Conservation (phyloP, 2,113 vertebrate species). For the Nibea coibor region DNA sequence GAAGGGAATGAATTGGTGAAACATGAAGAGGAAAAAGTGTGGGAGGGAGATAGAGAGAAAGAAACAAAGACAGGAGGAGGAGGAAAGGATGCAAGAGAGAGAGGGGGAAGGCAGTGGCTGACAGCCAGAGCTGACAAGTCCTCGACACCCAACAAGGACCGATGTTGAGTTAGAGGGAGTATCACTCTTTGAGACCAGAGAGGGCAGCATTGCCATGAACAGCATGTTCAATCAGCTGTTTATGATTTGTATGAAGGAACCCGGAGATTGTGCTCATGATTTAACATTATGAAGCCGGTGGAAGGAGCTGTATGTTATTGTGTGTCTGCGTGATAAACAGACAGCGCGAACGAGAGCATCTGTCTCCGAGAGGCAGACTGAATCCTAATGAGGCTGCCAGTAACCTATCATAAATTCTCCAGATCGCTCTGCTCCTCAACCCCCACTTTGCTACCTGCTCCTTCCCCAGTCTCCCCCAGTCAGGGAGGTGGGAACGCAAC, state of each 20-base stretch:
- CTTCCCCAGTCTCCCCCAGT: constrained; percentile 13
- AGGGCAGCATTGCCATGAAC: constrained; percentile 26
- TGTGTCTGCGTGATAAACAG: constrained; percentile 62
- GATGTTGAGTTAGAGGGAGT: background rate
- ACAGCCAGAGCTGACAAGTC: background rate
- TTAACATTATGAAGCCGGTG: constrained; percentile 40
- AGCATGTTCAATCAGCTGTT: constrained; percentile 58
- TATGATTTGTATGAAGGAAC: constrained; percentile 62
- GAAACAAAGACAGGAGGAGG: constrained; percentile 31
- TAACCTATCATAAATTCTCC: constrained; percentile 75
- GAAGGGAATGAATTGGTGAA: constrained; percentile 3
- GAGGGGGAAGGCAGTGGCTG: background rate
- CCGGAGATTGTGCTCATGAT: constrained; percentile 48
- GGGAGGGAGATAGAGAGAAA: background rate
- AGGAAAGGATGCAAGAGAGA: constrained; percentile 23
- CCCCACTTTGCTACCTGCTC: constrained; percentile 22
- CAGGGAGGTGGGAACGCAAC: constrained; percentile 22
- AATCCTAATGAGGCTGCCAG: constrained; percentile 70
- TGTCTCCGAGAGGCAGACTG: constrained; percentile 54
- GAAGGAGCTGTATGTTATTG: constrained; percentile 30
- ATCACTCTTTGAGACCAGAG: constrained; percentile 7
- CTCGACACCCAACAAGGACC: background rate
- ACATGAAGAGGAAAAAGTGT: background rate
- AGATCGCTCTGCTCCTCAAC: constrained; percentile 34
- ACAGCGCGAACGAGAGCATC: constrained; percentile 52